Conservation (phyloP, 1,140 invertebrate genomes). For the Pseudomyrmex sp. region DNA sequence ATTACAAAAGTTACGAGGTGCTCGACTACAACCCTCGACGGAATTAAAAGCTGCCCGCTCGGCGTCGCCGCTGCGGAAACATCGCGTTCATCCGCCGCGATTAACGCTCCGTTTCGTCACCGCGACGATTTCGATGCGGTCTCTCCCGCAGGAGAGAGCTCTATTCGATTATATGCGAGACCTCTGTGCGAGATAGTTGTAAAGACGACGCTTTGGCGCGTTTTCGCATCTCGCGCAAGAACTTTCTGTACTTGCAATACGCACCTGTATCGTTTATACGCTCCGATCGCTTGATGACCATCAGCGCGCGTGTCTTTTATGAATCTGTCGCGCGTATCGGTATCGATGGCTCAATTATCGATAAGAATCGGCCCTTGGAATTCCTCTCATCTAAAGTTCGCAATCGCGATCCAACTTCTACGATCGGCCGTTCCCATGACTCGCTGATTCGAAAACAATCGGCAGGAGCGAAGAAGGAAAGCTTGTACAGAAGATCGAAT, state of each 20-base stretch:
- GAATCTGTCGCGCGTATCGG: slow-evolving; percentile 15
- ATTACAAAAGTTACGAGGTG: slow-evolving; percentile 77
- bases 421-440: slow-evolving; percentile 75
- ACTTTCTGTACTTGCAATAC: background rate
- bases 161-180: background rate
- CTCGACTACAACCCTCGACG: slow-evolving; percentile 60
- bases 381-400: slow-evolving; percentile 39
- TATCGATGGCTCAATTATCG: slow-evolving; percentile 56
- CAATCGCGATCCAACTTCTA: slow-evolving; percentile 28
- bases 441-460: slow-evolving; percentile 79
- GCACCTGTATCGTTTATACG: background rate
- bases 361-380: slow-evolving; percentile 42
- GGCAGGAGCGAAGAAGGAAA: slow-evolving; percentile 67
- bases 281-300: slow-evolving; percentile 5
- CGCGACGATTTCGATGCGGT: slow-evolving; percentile 37
- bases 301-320: slow-evolving; percentile 16
- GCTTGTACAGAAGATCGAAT: slow-evolving; percentile 55
- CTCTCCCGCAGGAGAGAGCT: background rate
- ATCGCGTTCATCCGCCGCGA: slow-evolving; percentile 33
- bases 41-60: slow-evolving; percentile 55
- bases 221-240: background rate
- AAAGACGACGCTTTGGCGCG: background rate
- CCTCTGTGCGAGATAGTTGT: background rate
- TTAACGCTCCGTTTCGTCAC: slow-evolving; percentile 41
- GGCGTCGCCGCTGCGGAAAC: slow-evolving; percentile 44